These are phyloP conservation scores for Callipepla californica DNA, from an alignment of 2,113 vertebrate species.

Conservation along the genomic window DNA sequence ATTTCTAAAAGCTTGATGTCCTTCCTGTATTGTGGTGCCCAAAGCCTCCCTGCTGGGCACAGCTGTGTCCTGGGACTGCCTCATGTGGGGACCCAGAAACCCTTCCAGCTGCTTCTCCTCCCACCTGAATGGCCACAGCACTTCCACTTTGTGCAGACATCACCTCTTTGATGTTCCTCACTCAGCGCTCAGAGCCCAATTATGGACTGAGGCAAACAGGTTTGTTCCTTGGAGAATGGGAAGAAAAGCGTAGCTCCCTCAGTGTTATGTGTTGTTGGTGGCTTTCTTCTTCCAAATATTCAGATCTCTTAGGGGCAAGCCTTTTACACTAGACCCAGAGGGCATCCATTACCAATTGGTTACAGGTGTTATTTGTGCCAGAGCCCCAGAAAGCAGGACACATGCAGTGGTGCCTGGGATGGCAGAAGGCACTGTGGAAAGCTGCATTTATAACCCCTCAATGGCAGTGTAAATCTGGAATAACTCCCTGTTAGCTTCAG, in stretches of 20 bases:
- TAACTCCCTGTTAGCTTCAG: constrained; percentile 49
- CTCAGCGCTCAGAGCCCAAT: background rate
- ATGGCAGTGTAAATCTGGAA: constrained; percentile 33
- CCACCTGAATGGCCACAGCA: background rate
- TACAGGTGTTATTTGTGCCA: background rate
- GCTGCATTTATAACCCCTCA: background rate
- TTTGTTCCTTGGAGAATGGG: background rate
- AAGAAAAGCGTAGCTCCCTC: background rate
- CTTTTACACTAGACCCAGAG: background rate
- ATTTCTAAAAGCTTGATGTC: too few relatives aligned
- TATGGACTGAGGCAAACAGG: background rate
- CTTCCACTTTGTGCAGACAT: background rate
- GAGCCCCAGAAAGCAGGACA: background rate
- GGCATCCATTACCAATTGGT: background rate
- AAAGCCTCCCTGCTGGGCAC: background rate
- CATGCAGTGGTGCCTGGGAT: background rate
- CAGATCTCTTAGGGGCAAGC: background rate
- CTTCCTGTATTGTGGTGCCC: too few relatives aligned
- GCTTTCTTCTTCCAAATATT: constrained; percentile 30
- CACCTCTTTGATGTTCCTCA: constrained; percentile 18
- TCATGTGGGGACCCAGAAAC: background rate
- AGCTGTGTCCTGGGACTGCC: background rate
- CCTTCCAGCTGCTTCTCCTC: background rate
- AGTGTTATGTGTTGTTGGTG: background rate
- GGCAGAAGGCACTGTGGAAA: constrained; percentile 18